Evolutionary conservation across 2,797 vertebrate species (phyloP).

Genomic region (Sebastolobus altivelis): DNA sequence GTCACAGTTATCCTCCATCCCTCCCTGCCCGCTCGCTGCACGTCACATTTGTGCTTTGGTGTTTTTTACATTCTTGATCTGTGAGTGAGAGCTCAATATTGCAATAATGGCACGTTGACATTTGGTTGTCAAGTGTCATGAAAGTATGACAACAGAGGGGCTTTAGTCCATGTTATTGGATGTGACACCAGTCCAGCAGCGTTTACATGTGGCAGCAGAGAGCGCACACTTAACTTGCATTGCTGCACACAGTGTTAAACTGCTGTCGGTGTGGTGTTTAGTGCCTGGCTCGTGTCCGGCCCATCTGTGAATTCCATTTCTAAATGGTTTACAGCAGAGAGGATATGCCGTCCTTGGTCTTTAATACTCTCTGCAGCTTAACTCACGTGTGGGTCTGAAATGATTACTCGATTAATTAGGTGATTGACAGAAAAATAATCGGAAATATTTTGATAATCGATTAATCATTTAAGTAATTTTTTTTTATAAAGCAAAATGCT

Average conservation of each 20-base stretch:
- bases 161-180: constrained; percentile 1
- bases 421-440: neutral
- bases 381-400: neutral
- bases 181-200: constrained; percentile 9
- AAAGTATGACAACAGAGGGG: neutral
- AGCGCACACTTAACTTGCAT: neutral
- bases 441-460: neutral
- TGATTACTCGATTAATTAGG: neutral
- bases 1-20: neutral
- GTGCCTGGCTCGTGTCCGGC: constrained; percentile 11
- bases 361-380: constrained; percentile 13
- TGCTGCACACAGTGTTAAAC: neutral
- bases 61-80: constrained; percentile 10
- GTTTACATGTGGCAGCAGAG: constrained; percentile 2
- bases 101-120: constrained; percentile 13
- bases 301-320: constrained; percentile 12
- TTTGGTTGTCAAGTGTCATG: constrained; percentile 11
- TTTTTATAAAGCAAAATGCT: neutral
- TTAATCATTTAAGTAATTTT: neutral
- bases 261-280: neutral
- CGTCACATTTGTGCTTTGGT: neutral
- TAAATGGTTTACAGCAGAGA: constrained; percentile 19
- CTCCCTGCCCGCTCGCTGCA: neutral
- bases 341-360: neutral
- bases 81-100: constrained; percentile 21